Evolutionary conservation across 1,140 invertebrate genomes (phyloP), one percentile per base, ranked within the genome.

Genomic region (Heliconius hermathena): DNA sequence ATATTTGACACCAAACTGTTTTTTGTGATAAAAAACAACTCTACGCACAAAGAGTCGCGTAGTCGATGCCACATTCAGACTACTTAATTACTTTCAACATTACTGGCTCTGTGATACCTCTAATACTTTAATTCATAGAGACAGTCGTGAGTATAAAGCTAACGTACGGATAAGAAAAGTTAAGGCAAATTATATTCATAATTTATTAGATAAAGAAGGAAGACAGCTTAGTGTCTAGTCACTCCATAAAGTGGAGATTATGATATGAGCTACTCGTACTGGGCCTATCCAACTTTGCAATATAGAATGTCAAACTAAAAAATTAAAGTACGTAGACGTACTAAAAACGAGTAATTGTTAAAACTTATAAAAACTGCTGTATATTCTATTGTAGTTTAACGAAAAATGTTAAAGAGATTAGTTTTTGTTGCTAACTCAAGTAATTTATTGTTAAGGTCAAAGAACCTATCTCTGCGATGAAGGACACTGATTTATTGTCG

Each of bases 1-100:
- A 22, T 57, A 6, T 57, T 57, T 57, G 6, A 8, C 8, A 57
- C 54, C 54, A 8, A n/a, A 22, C 4, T 5, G 9, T 66, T 66
- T 66, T 66, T 66, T 66, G 13, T 6, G 60, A 66, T 66, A 33
- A 66, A 66, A 29, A 29, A 29, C 22, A 66, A 16, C 13, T 66
- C 13, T 66, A 66, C 60, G 60, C 22, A 66, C 60, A 66, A 26
- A 66, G 0, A 29, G 60, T 66, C 60, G 60, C 60, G 60, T 66
- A 66, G 4, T 66, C 22, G 11, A 66, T 29, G 60, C 26, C n/a
- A 16, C 60, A 29, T 26, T 29, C 22, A 66, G 60, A 66, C 60
- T 29, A 16, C 60, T 66, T 66, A 66, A 66, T 66, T 66, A 66
- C 26, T 66, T 66, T 29, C 1, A 66, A 66, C 60, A 66, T 66